phyloP scores from a whole-genome alignment of 2,888 invertebrate genomes.

The Cerastoderma edule region DNA sequence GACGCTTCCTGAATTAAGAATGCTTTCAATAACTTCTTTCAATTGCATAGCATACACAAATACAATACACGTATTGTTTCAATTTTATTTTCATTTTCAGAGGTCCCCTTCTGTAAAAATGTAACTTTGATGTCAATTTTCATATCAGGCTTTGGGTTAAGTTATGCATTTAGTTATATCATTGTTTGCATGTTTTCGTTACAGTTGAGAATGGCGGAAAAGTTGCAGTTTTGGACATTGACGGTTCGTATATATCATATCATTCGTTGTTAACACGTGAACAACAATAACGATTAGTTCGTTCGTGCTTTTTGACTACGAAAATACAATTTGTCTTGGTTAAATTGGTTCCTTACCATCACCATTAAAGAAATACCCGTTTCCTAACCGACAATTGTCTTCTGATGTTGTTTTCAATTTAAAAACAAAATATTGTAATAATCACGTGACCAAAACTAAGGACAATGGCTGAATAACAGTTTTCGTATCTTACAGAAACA shows the following conservation, averaged over 20 bases:
- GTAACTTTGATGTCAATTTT: not conserved
- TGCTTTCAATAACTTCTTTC: not conserved
- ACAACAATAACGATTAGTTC: not conserved
- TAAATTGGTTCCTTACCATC: no score
- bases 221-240: slow-evolving; percentile 6
- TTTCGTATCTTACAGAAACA: slow-evolving; percentile 1
- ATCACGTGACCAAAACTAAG: no score
- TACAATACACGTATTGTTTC: not conserved
- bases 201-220: slow-evolving; percentile 19
- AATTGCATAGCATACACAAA: not conserved
- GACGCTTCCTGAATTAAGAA: not conserved
- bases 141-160: not conserved
- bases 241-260: not conserved
- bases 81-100: not conserved
- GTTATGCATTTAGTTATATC: not conserved
- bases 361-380: no score
- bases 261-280: not conserved
- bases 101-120: not conserved
- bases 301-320: no score
- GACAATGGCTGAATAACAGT: no score
- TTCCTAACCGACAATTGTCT: not conserved
- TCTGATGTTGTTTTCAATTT: no score
- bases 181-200: not conserved
- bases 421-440: no score
- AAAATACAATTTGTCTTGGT: no score